Evolutionary conservation across 2,888 invertebrate genomes (phyloP), one percentile per base, ranked within the genome.

Genomic region (Cetonia aurata): DNA sequence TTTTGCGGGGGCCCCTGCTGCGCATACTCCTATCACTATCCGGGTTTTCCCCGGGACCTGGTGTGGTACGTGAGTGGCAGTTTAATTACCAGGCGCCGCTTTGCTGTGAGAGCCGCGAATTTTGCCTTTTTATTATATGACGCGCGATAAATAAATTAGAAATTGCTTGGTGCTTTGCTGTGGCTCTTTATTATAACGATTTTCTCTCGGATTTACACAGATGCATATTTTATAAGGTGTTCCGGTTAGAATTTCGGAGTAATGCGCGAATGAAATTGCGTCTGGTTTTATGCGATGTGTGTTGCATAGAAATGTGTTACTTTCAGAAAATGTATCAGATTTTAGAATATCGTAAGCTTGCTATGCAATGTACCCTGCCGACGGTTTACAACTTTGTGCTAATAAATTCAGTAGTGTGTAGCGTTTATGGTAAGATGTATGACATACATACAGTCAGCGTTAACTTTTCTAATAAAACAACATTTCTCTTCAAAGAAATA

Each of bases 191-290:
- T 48, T 48, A 15, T 48, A 48, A 48, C 48, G 48, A 48, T 1
- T 10, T 17, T 13, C 48, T 17, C 9, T 15, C 3, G 13, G 48
- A 48, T 15, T 48, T 48, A 48, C 17, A 37, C 37, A 37, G 37
- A n/a, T 48, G 48, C 48, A 48, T 48, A 48, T 48, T 48, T 48
- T 17, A 48, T 48, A 48, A 48, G 17, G 8, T 6, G 48, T 17
- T n/a, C 6, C 13, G 17, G 48, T 48, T 10, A 13, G 13, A n/a
- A 48, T 17, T 48, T n/a, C 13, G 48, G 12, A 15, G 48, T 13
- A 48, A 17, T 4, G 13, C 13, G 48, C 48, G 17, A 6, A 37
- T 37, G 37, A 37, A 37, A 37, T 37, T 37, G 37, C 37, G 37
- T 37, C 37, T 37, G 37, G 37, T 8, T 37, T 37, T 37, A 37